Base-by-base conservation (phyloP, 2,113 vertebrate species). In the Burhinus oedicnemus region DNA sequence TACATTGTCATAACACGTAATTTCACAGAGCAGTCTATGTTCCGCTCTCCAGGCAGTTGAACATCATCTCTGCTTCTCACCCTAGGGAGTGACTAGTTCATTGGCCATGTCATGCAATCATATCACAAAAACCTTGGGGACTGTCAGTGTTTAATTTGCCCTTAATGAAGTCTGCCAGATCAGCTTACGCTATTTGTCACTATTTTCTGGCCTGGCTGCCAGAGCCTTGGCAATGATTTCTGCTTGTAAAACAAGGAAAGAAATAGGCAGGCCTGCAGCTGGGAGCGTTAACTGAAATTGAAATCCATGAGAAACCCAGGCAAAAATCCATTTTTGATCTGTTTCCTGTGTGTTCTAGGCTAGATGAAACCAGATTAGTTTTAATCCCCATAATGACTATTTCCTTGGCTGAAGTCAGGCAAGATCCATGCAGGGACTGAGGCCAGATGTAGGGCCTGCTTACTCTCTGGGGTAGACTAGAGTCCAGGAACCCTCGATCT, bases 121-220 rank as follows among this genome's bases (percentile, higher is more conserved):
- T 94, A 95, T 93, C 81, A 76, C 89, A 94, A 95, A 97, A 96
- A 82, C 89, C 91, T 93, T 89, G 87, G 91, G 91, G 94, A 95
- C 80, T 93, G 87, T 94, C 93, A 86, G 30, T 86, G 79, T 93
- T 95, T 96, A 97, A 97, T 97, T 86, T 95, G 81, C 80, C 87
- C 70, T 79, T 95, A 96, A 94, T 82, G 87, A 97, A 92, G 70
- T 40, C 89, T 95, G 87, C 77, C 93, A 94, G 95, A 97, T 97
- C 92, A 89, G 44, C 0, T 94, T 95, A 95, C 61, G 19, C 77
- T 85, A 84, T 97, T 97, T 96, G 93, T 95, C 91, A 87, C 89
- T 93, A 40, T 94, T 94, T 97, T 87, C 77, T 91, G 91, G 62
- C 57, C 61, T 85, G 89, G 61, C 66, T 93, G 81, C 77, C 66